A percentile compares a stretch with the other conserved stretches of the same genome.
Conservation (phyloP, 2,888 invertebrate genomes). For the Parascotia fuliginaria region DNA sequence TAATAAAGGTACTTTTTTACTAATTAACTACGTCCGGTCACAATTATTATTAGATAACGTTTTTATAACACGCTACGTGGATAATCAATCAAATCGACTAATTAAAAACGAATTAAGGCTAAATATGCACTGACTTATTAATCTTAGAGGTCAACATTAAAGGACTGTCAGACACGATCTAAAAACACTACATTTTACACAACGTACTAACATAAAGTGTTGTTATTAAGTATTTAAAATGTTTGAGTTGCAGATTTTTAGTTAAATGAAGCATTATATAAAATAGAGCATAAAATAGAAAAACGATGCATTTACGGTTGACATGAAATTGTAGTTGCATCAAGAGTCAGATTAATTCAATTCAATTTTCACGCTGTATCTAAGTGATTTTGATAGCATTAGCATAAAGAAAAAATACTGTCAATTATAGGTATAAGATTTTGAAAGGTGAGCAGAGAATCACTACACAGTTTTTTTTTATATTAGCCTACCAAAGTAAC, state of each 20-base stretch:
- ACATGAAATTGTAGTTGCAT: constrained; percentile 29
- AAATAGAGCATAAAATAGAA: constrained; percentile 36
- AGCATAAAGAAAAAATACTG: no score
- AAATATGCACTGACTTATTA: constrained; percentile 33
- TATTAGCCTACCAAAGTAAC: no score
- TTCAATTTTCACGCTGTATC: constrained; percentile 14
- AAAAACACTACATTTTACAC: neutral
- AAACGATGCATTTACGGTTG: constrained; percentile 23
- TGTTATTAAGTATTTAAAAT: no score
- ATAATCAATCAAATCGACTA: constrained; percentile 65
- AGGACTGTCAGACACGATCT: constrained; percentile 13
- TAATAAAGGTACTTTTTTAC: constrained; percentile 25
- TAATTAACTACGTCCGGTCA: constrained; percentile 32
- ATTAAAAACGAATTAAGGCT: constrained; percentile 71
- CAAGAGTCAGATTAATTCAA: constrained; percentile 8
- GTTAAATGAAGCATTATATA: no score
- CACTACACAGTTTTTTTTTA: no score
- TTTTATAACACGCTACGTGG: constrained; percentile 34
- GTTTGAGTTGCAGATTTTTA: no score
- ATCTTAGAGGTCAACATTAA: constrained; percentile 46
- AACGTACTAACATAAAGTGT: no score
- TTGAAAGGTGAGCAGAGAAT: no score
- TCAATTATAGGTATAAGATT: no score
- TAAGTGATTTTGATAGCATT: no score
- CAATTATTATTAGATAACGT: constrained; percentile 19